These are phyloP conservation scores for Latrodectus hesperus DNA, from an alignment of 2,888 invertebrate genomes.

Conservation along the genomic window DNA sequence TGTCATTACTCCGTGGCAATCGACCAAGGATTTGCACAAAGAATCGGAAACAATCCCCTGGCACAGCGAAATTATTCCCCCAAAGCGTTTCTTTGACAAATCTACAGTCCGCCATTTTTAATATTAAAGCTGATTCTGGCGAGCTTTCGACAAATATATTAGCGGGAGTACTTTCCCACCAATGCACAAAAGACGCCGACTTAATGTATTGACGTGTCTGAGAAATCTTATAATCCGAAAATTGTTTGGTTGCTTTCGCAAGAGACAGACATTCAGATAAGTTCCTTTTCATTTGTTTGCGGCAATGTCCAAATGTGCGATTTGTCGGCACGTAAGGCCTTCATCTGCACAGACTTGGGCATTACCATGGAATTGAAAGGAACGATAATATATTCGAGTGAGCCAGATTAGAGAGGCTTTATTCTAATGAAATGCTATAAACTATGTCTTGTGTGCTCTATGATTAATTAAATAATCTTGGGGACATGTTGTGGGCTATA, in stretches of 20 bases:
- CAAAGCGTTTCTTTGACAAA: conserved; percentile 35
- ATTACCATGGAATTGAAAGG: neutral
- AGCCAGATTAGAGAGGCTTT: neutral
- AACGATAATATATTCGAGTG: neutral
- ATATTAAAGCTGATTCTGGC: conserved; percentile 30
- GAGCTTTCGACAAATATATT: conserved; percentile 8
- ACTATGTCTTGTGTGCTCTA: neutral
- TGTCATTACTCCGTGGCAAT: conserved; percentile 44
- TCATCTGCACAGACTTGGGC: neutral
- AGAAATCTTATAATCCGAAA: conserved; percentile 22
- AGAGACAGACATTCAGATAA: conserved; percentile 2
- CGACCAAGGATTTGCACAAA: conserved; percentile 18
- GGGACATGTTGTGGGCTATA: neutral
- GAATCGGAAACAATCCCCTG: conserved; percentile 6
- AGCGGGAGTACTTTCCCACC: neutral
- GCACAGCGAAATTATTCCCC: conserved; percentile 5
- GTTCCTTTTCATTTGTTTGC: conserved; percentile 15
- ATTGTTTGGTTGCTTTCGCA: conserved; percentile 8
- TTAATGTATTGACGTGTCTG: conserved; percentile 34
- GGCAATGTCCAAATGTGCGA: conserved; percentile 1
- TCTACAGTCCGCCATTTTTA: conserved; percentile 34
- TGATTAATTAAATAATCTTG: neutral
- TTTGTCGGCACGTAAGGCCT: neutral
- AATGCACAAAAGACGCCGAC: conserved; percentile 4
- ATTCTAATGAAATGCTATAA: conserved; percentile 4